phyloP scores from a whole-genome alignment of 2,888 invertebrate genomes.

The Cosmopolites sordidus region DNA sequence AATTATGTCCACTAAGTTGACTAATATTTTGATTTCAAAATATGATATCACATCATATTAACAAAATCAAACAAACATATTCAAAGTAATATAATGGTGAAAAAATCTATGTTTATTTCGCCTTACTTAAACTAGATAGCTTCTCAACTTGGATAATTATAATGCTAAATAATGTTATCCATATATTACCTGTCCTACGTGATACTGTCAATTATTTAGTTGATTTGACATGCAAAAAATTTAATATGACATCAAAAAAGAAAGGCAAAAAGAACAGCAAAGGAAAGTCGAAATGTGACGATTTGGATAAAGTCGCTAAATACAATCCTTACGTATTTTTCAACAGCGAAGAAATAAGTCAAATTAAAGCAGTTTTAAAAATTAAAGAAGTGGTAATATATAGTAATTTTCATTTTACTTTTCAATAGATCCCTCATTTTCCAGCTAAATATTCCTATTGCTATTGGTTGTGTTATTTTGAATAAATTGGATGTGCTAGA shows the following conservation, averaged over 20 bases:
- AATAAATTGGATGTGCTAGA: conserved; percentile 43
- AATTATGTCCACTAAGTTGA: no score
- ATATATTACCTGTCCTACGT: no score
- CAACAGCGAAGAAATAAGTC: conserved; percentile 36
- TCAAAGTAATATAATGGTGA: no score
- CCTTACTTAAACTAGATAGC: no score
- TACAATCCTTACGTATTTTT: conserved; percentile 21
- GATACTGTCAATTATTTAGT: no score
- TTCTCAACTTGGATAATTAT: no score
- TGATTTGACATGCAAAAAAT: conserved; percentile 15
- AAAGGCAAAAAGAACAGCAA: conserved; percentile 14
- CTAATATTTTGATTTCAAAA: no score
- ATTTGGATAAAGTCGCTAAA: conserved; percentile 30
- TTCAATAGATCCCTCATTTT: conserved; percentile 5
- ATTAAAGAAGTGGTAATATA: conserved; percentile 42
- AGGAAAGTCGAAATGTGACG: conserved; percentile 27
- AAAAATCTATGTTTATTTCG: no score
- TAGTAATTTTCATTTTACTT: background rate
- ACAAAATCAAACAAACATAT: no score
- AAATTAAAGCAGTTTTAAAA: conserved; percentile 38
- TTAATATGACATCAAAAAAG: conserved; percentile 15
- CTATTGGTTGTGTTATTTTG: conserved; percentile 42
- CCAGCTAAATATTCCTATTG: conserved; percentile 33
- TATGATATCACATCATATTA: no score
- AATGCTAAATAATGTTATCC: no score